Evolutionary conservation across 2,113 vertebrate species (phyloP).

Genomic region (Scomber colias): DNA sequence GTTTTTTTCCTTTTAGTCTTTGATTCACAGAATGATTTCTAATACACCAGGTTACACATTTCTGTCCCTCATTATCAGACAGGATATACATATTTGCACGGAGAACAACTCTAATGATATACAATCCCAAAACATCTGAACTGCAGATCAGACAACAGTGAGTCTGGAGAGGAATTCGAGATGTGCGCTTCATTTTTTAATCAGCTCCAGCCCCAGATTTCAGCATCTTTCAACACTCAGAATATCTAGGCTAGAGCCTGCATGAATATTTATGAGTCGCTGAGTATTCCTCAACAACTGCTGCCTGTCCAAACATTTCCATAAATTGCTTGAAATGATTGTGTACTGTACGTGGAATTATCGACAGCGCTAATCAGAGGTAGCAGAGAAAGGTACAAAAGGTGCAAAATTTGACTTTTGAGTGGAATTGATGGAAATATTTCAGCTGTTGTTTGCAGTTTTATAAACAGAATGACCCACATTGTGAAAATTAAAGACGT

Average conservation of each 20-base stretch:
- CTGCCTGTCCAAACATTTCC: constrained; percentile 54
- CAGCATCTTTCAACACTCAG: constrained; percentile 42
- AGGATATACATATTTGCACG: constrained; percentile 41
- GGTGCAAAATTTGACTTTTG: background rate
- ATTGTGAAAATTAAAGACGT: background rate
- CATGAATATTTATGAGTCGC: constrained; percentile 65
- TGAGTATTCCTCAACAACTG: constrained; percentile 51
- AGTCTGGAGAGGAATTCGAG: background rate
- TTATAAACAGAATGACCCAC: background rate
- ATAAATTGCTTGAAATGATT: constrained; percentile 49
- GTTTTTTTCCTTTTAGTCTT: constrained; percentile 14
- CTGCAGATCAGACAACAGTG: constrained; percentile 32
- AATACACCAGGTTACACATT: constrained; percentile 29
- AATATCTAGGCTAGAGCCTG: constrained; percentile 41
- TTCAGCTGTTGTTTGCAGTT: background rate
- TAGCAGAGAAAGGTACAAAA: constrained; percentile 16
- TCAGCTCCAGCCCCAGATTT: constrained; percentile 63
- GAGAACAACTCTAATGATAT: constrained; percentile 38
- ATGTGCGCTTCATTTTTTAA: constrained; percentile 50
- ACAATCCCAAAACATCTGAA: constrained; percentile 42
- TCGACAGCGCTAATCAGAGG: constrained; percentile 3
- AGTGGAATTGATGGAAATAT: too few relatives aligned
- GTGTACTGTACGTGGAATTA: constrained; percentile 13
- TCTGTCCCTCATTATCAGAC: constrained; percentile 40
- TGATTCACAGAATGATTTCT: constrained; percentile 39